These are phyloP conservation scores for Opisthocomus hoazin DNA, from an alignment of 2,113 vertebrate species.

Conservation along the genomic window DNA sequence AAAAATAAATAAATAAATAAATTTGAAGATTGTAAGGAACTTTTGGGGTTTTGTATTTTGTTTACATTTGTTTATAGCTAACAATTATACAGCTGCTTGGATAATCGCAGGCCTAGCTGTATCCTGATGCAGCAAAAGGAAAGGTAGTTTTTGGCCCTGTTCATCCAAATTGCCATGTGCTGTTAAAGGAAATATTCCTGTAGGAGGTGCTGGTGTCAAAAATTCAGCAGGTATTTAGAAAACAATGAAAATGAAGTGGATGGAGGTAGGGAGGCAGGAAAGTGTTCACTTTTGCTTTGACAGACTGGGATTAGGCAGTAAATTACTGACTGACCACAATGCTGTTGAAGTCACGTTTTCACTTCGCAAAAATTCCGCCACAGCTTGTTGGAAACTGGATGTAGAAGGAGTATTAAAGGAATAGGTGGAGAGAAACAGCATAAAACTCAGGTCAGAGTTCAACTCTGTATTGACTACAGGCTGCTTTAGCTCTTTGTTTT, in stretches of 20 bases:
- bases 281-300: background rate
- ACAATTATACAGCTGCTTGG: background rate
- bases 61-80: background rate
- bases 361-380: background rate
- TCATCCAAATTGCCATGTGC: background rate
- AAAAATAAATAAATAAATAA: too few species aligned
- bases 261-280: background rate
- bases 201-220: background rate
- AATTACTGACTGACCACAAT: background rate
- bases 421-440: background rate
- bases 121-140: background rate
- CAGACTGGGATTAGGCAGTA: background rate
- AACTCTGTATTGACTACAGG: background rate
- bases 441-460: background rate
- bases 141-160: background rate
- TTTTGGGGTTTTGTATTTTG: too few species aligned
- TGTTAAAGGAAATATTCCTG: background rate
- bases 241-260: background rate
- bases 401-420: background rate
- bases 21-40: too few species aligned
- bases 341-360: background rate
- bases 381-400: background rate
- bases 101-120: background rate
- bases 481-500: background rate
- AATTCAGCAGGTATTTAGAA: background rate